phyloP scores from a whole-genome alignment of 2,888 invertebrate species.

The Drosophila leonis region DNA sequence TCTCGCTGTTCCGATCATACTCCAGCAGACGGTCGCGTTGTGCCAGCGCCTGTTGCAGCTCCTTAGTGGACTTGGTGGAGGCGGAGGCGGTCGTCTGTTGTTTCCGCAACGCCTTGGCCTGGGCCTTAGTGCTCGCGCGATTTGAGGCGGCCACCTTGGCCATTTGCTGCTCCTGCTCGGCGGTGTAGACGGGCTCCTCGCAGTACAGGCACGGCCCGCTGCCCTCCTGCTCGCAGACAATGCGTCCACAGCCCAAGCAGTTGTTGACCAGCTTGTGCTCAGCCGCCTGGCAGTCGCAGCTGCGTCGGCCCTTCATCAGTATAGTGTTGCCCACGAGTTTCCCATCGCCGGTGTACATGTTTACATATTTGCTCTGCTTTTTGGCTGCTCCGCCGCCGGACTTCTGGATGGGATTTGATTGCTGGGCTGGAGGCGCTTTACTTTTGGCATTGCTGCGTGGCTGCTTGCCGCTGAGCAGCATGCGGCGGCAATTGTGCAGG shows the following conservation, averaged over 20 bases:
- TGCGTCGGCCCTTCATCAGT: slow-evolving; percentile 90
- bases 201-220: slow-evolving; percentile 98
- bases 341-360: slow-evolving; percentile 91
- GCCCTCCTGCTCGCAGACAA: slow-evolving; percentile 98
- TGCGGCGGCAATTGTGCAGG: slow-evolving; percentile 87
- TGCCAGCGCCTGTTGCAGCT: slow-evolving; percentile 90
- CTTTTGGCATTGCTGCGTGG: slow-evolving; percentile 43
- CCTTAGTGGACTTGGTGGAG: slow-evolving; percentile 80
- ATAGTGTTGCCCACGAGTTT: slow-evolving; percentile 87
- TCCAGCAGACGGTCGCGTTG: slow-evolving; percentile 93
- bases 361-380: slow-evolving; percentile 91
- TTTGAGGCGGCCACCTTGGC: slow-evolving; percentile 42
- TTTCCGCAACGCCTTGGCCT: slow-evolving; percentile 19
- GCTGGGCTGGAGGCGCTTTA: slow-evolving; percentile 13
- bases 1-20: slow-evolving; percentile 91
- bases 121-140: slow-evolving; percentile 84
- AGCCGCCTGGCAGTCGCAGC: slow-evolving; percentile 96
- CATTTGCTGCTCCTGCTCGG: slow-evolving; percentile 90
- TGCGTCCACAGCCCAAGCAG: slow-evolving; percentile 96
- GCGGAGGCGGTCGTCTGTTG: slow-evolving; percentile 7
- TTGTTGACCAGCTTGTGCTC: slow-evolving; percentile 96
- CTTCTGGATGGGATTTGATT: slow-evolving; percentile 30
- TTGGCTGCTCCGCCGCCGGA: slow-evolving; percentile 81
- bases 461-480: slow-evolving; percentile 86
- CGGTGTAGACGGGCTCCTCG: slow-evolving; percentile 92